Evolutionary conservation across 2,888 invertebrate species (phyloP).

Genomic region (Coenonympha glycerion): DNA sequence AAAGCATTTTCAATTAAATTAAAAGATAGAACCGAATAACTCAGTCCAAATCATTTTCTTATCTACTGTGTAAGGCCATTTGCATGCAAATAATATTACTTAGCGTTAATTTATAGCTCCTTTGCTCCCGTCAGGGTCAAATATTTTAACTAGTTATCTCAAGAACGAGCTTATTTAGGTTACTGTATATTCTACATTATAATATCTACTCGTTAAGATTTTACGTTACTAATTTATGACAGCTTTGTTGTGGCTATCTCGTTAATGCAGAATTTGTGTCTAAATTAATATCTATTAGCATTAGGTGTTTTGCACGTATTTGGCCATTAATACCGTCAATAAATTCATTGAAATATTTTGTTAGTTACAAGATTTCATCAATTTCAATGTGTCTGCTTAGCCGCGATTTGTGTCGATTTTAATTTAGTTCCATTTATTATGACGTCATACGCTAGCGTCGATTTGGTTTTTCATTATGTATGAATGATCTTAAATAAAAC

Average conservation of each 20-base stretch:
- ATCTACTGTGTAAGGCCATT: conserved; percentile 41
- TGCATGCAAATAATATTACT: conserved; percentile 48
- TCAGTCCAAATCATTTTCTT: conserved; percentile 11
- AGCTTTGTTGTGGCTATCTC: background rate
- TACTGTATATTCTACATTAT: conserved; percentile 2
- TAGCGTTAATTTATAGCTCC: conserved; percentile 34
- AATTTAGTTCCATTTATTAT: conserved; percentile 30
- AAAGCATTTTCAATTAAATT: conserved; percentile 10
- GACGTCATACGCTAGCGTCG: conserved; percentile 33
- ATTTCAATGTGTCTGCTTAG: conserved; percentile 38
- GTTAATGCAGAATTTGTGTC: background rate
- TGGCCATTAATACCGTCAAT: no score
- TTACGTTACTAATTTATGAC: background rate
- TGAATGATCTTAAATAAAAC: conserved; percentile 13
- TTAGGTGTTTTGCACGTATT: no score
- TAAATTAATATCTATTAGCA: background rate
- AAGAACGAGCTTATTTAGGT: conserved; percentile 11
- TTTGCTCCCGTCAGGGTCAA: conserved; percentile 31
- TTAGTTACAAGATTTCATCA: background rate
- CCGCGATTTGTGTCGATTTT: conserved; percentile 41
- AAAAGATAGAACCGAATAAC: conserved; percentile 8
- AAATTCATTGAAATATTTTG: background rate
- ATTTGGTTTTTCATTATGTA: conserved; percentile 26
- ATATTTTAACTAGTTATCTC: conserved; percentile 27
- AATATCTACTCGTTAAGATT: background rate